Base-by-base conservation (phyloP, 1,140 invertebrate species). In the Bombus turneri region DNA sequence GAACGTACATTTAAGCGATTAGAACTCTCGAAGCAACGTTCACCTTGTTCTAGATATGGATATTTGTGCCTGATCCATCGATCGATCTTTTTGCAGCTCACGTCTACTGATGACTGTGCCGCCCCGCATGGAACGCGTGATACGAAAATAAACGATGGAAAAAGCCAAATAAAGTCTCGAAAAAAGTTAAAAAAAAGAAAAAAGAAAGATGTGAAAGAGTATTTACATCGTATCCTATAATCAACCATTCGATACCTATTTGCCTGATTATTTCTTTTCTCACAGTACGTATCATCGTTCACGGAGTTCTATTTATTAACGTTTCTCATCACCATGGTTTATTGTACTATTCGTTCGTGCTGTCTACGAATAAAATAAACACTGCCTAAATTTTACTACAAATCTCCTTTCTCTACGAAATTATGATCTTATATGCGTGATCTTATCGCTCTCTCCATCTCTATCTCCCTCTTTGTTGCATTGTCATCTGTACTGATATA, bases 21-120 rank as follows among this genome's bases (percentile, higher is more conserved):
- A 22, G 71, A 79, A 81, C 72, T 81, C 84, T 81, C 71, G 59
- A 81, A 81, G 68, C 77, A 37, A 39, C 6, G 3, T 31, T 39
- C 8, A 9, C 8, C 9, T 43, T 41, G 8, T 41, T 34, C 18
- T n/a, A 31, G 9, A 41, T 64, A 72, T 22, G 28, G 22, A 68
- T 79, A 57, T 62, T 75, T 43, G n/a, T 71, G 6, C n/a, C 68
- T 84, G 73, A 89, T 82, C 81, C 57, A 72, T 31, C 15, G 0
- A 41, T 76, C 59, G 62, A 74, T 92, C 64, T 91, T 88, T 92
- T 95, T 93, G 31, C 94, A 95, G 94, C 94, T 92, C 91, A 93
- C 88, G 92, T 85, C 90, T 89, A 93, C 91, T 94, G 94, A 93
- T 91, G 92, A 94, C 90, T 91, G 81, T 87, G 87, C 90, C 93